Base-by-base conservation (phyloP, 92 coral and sea anemone genomes). In the Bergia puertoricense region DNA sequence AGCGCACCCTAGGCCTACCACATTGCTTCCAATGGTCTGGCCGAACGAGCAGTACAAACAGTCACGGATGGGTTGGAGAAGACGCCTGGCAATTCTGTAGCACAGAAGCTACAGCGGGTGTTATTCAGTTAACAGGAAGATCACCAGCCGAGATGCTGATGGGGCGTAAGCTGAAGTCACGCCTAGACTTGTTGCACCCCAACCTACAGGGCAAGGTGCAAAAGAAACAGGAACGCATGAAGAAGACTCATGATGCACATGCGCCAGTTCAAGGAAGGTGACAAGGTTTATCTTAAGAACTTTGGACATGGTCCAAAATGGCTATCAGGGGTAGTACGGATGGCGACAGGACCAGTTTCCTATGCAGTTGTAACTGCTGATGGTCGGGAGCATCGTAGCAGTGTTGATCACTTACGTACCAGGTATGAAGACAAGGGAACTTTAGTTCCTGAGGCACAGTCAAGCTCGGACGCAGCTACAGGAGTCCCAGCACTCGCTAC, bases 11-110 rank as follows among this genome's bases (percentile, higher is more conserved):
- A 73, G 30, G 30, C 30, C 30, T 30, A 0, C 85, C 95, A 92
- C 68, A 92, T 93, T 50, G 82, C 93, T 37, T 92, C 93, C 41
- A 90, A 90, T 75, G 91, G 95, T 13, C 54, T 90, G 2, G 93
- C 90, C 14, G 91, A 88, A 36, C 81, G 91, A 85, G 91, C 95
- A 54, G 91, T 93, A 8, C 93, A 93, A 62, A 88, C 91, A 14
- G 86, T 90, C 78, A 86, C 90, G 86, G 73, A 84, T 45, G 89
- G 92, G 22, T 40, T 80, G 43, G 51, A 14, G 82, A 90, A 86
- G 77, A 86, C 67, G 78, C 90, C 92, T 40, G 90, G 90, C 20
- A 75, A 74, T 56, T 71, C 90, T 23, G 45, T 90, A 78, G 30
- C 30, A 30, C 30, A 30, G 30, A 30, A 30, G 30, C 30, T 30